Evolutionary conservation across 2,113 vertebrate genomes (phyloP), one percentile per base, ranked within the genome.

Genomic region (Ageneiosus marmoratus): DNA sequence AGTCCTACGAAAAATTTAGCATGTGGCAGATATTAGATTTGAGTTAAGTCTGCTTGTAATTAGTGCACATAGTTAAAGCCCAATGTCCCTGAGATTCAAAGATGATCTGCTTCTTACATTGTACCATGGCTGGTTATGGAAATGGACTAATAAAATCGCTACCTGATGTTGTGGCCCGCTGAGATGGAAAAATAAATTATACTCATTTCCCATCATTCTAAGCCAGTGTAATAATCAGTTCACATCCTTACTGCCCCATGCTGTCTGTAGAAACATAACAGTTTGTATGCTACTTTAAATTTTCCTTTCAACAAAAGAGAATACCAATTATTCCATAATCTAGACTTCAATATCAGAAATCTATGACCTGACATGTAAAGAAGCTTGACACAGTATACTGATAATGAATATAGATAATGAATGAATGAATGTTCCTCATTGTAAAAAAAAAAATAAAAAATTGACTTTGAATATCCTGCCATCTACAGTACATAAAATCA

Each of bases 151-250:
- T 90, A 91, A 88, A 85, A 87, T 87, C 83, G 84, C 81, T 92
- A 92, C 91, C 90, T 93, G 91, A 91, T 91, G 91, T 86, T 90
- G 60, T 86, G 84, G 90, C 88, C 92, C 88, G 89, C 89, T 84
- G 92, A 92, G 91, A 92, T 82, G 85, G 85, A 87, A 82, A 82
- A 84, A 85, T 84, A 88, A 90, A 90, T 89, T 92, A 86, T 88
- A 91, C 93, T 92, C 86, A 90, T 91, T 93, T 92, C 90, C 62
- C 77, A 88, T 91, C 92, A 92, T 84, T 86, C 89, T 85, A 89
- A 92, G 88, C 34, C 88, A 53, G 88, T 89, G 91, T 92, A 91
- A 94, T 92, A 91, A 93, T 93, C 91, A 90, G 90, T 93, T 93
- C 92, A 89, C 86, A 88, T 82, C 75, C 90, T 93, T 91, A 92